Percentiles rank a stretch among this genome's conserved stretches.
These are phyloP conservation scores for Saturnia japonica DNA, from an alignment of 2,888 invertebrate genomes.

Conservation along the genomic window DNA sequence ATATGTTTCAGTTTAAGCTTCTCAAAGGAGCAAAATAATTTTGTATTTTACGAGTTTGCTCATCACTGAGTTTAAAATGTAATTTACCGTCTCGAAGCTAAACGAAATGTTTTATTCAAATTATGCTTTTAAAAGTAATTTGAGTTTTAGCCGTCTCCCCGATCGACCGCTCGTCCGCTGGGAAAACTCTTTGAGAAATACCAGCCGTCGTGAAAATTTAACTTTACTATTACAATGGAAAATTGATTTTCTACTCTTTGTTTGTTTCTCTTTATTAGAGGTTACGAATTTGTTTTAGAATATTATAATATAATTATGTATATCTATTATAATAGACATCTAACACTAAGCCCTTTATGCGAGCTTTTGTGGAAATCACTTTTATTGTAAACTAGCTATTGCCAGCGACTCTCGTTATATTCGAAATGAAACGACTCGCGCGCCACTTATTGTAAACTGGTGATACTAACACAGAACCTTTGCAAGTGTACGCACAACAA, in stretches of 20 bases:
- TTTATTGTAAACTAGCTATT: too few species aligned
- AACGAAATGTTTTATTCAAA: constrained; percentile 15
- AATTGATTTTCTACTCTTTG: background rate
- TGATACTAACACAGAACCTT: too few species aligned
- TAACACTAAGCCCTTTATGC: background rate
- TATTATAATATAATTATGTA: too few species aligned
- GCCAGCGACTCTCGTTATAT: too few species aligned
- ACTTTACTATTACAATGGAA: background rate
- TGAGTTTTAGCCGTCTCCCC: background rate
- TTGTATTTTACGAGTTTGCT: background rate
- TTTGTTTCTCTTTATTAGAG: background rate
- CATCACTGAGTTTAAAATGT: constrained; percentile 3
- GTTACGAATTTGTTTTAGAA: background rate
- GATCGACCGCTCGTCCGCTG: background rate
- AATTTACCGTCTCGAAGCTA: constrained; percentile 10
- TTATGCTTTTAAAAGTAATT: constrained; percentile 11
- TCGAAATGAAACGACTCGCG: too few species aligned
- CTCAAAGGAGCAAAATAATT: background rate
- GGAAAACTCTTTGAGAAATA: background rate
- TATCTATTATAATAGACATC: background rate
- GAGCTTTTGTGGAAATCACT: background rate
- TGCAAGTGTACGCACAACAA: too few species aligned
- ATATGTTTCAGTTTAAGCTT: background rate
- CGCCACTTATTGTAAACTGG: too few species aligned
- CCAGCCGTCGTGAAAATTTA: background rate